Evolutionary conservation across 2,797 vertebrate genomes (phyloP).

Genomic region (Salmo trutta): DNA sequence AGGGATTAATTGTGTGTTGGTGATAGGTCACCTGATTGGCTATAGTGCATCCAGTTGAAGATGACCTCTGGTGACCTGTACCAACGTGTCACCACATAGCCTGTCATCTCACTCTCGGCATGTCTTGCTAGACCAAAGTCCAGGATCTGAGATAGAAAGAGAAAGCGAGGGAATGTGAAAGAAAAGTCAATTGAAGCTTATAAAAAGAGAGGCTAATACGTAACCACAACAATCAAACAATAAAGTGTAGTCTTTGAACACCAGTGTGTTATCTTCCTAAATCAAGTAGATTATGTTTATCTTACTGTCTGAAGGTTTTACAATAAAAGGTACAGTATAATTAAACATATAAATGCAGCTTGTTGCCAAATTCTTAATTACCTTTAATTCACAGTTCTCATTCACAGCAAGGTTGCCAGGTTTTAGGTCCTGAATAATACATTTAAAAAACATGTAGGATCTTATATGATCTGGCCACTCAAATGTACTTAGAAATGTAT

Average conservation of each 20-base stretch:
- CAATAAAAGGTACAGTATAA: background rate
- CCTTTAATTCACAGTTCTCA: slow-evolving; percentile 86
- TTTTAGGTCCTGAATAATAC: slow-evolving; percentile 78
- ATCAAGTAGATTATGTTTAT: background rate
- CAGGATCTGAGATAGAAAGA: slow-evolving; percentile 70
- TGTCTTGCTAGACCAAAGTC: slow-evolving; percentile 84
- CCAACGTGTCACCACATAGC: slow-evolving; percentile 85
- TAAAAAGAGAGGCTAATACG: background rate
- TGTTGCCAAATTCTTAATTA: slow-evolving; percentile 33
- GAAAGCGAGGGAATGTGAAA: background rate
- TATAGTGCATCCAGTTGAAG: slow-evolving; percentile 88
- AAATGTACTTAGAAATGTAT: background rate
- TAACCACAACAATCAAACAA: background rate
- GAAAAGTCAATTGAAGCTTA: background rate
- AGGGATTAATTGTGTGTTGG: background rate
- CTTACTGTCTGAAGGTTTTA: background rate
- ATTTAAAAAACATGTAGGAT: background rate
- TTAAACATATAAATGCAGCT: background rate
- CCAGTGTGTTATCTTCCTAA: background rate
- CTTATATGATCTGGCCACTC: background rate
- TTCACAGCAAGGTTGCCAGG: slow-evolving; percentile 82
- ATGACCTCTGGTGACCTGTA: slow-evolving; percentile 84
- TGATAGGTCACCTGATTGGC: slow-evolving; percentile 73
- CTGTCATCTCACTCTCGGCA: slow-evolving; percentile 83
- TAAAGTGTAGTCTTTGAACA: background rate